Conservation (phyloP, 2,113 vertebrate species). For the Cyprinodon brontotheroides region DNA sequence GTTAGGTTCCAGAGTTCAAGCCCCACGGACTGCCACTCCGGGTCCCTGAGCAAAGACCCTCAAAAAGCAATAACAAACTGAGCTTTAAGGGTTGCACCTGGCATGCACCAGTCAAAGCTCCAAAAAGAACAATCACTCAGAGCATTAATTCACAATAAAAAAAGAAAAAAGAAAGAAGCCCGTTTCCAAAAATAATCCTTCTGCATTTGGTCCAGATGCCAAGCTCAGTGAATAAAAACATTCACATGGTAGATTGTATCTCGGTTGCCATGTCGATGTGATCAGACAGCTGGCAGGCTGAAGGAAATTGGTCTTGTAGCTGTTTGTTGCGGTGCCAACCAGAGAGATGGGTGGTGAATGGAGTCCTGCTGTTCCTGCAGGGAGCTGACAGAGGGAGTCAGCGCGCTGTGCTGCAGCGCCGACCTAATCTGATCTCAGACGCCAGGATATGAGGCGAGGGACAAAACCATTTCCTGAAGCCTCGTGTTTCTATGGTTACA, state of each 20-base stretch:
- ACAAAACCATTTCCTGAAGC: slow-evolving; percentile 65
- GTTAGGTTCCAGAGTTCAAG: too few species aligned
- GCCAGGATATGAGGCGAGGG: slow-evolving; percentile 33
- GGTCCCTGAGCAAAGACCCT: too few species aligned
- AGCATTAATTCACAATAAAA: background rate
- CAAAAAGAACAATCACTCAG: background rate
- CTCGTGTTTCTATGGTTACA: slow-evolving; percentile 55
- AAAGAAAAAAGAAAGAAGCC: slow-evolving; percentile 4
- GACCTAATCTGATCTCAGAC: slow-evolving; percentile 47
- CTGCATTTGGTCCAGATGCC: slow-evolving; percentile 47
- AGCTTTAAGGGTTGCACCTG: too few species aligned
- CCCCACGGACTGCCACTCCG: too few species aligned
- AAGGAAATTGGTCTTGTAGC: slow-evolving; percentile 62
- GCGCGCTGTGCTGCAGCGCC: slow-evolving; percentile 22
- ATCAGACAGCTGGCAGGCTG: slow-evolving; percentile 66
- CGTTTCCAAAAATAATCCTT: slow-evolving; percentile 2
- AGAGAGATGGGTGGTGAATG: slow-evolving; percentile 32
- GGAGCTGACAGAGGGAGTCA: slow-evolving; percentile 72
- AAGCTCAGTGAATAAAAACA: slow-evolving; percentile 44
- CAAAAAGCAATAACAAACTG: too few species aligned
- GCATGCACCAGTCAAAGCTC: background rate
- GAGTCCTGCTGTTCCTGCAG: slow-evolving; percentile 51
- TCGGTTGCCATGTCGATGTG: slow-evolving; percentile 75
- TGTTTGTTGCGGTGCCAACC: slow-evolving; percentile 47
- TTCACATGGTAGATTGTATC: slow-evolving; percentile 64